Evolutionary conservation across 2,797 vertebrate genomes (phyloP), one percentile per base, ranked within the genome.

Genomic region (Sebastes reedi): DNA sequence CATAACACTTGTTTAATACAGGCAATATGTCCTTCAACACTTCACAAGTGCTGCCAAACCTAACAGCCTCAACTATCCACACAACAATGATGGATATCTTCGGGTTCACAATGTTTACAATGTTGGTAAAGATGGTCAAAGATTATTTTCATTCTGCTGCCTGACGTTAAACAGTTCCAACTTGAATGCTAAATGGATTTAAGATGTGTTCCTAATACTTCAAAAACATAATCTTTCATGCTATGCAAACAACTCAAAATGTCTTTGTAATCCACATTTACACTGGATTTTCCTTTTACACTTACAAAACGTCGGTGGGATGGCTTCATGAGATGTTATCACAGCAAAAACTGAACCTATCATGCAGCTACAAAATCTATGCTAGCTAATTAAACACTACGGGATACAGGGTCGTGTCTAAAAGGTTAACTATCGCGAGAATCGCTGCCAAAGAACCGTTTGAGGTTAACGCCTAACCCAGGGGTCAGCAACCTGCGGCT

Each of bases 51-150:
- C 32, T 62, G 84, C 89, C 89, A 94, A 93, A 86, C 77, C 79
- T 42, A 80, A 89, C 85, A 82, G 85, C 79, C 80, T 82, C 78
- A 87, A 54, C 67, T 74, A 84, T 88, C 76, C 89, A 87, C 88
- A 90, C 87, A 89, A 83, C 84, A 85, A 58, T 93, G 93, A 94
- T 89, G 87, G 88, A 95, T 91, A 84, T 83, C 67, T 88, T 89
- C 75, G 88, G 89, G 82, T 92, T 92, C 87, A 77, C 79, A 84
- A 58, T 36, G 75, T 77, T 85, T 72, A 78, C 64, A 29, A 14
- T 61, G 70, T 50, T 61, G 54, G 36, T 68, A 36, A 64, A n/a
- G 72, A 86, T 67, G 87, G 87, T 88, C 77, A 74, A 46, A 72
- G 39, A 59, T 75, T 80, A 70, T 75, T 87, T 84, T 79, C 75